A percentile compares a stretch with the other conserved stretches of the same genome.
Evolutionary conservation across 1,140 invertebrate species (phyloP).

Genomic region (Lasioglossum albipes): DNA sequence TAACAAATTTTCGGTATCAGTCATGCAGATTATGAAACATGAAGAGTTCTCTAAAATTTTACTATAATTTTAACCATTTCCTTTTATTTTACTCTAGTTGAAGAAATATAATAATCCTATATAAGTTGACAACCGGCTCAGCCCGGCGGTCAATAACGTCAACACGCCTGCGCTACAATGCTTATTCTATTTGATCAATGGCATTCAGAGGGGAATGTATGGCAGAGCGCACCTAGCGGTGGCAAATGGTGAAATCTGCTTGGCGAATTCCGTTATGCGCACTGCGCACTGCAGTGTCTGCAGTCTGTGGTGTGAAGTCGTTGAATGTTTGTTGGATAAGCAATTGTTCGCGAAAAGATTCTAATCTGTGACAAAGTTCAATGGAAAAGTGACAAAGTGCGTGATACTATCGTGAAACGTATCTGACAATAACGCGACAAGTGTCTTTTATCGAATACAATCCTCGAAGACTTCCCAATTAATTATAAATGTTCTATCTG

Average conservation of each 20-base stretch:
- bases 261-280: too few species aligned
- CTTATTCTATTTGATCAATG: neutral
- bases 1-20: neutral
- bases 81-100: too few species aligned
- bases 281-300: neutral
- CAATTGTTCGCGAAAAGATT: too few species aligned
- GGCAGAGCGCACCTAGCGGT: conserved; percentile 8
- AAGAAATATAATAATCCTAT: conserved; percentile 11
- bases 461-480: too few species aligned
- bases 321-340: neutral
- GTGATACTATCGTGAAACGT: neutral
- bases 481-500: too few species aligned
- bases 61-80: neutral
- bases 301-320: neutral
- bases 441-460: neutral
- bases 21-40: neutral
- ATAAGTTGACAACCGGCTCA: neutral
- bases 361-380: neutral
- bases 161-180: conserved; percentile 3
- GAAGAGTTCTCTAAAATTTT: neutral
- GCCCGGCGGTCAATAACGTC: conserved; percentile 24
- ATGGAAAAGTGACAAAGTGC: conserved; percentile 6
- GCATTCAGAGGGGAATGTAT: neutral
- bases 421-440: neutral
- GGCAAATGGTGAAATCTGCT: neutral